Evolutionary conservation across 2,113 vertebrate genomes (phyloP), one percentile per base, ranked within the genome.

Genomic region (Mellivora capensis): DNA sequence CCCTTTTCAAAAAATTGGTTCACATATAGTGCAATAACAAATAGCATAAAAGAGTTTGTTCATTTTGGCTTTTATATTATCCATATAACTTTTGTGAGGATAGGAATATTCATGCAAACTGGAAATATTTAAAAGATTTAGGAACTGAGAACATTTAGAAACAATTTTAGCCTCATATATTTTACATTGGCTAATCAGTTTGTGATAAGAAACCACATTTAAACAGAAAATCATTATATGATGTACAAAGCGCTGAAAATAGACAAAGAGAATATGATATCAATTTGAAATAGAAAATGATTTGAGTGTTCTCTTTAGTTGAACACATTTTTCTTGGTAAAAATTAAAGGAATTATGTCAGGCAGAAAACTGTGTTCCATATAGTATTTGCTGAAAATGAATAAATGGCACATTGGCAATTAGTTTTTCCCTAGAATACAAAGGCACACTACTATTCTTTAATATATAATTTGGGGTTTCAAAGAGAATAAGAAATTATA

Each of bases 171-270:
- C 67, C 39, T 1, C 34, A 61, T 52, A 14, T 97, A 69, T 97
- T 97, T 96, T 74, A 91, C 31, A 49, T 92, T 87, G 47, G 91
- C 87, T 97, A 96, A 98, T 98, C 98, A 59, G 81, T 98, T 98
- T 94, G 85, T 91, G 97, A 79, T 52, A 96, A 96, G 72, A 94
- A 97, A 90, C 90, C 94, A 97, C 97, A 98, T 97, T 98, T 98
- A 98, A 98, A 97, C 6, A 98, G 97, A 98, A 98, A 98, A 98
- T 98, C 98, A 98, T 98, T 98, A 97, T 27, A 77, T 96, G 96
- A 97, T 98, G 97, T 96, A 98, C 87, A 96, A 97, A 98, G 97
- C 3, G 0, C 81, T 80, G 87, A 96, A 98, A 97, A 97, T 6
- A 93, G 72, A 23, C 0, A 0, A 87, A 6, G 79, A 95, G 93